phyloP scores from a whole-genome alignment of 92 coral and sea anemone genomes.

The Actinernus sp. region DNA sequence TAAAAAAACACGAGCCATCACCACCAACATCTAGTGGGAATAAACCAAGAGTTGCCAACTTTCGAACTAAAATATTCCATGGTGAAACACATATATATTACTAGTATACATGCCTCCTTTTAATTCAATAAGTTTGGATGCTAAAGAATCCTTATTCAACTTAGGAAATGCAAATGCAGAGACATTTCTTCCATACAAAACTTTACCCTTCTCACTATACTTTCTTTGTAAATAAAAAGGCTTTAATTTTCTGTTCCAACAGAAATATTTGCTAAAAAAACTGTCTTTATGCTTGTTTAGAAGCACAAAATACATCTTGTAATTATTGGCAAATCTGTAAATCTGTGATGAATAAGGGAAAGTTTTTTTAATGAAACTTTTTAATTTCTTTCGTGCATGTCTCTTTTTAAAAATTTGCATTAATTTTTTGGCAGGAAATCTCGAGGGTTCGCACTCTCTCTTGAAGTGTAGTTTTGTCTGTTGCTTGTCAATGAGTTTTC shows the following conservation, averaged over 20 bases:
- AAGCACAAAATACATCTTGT: not conserved
- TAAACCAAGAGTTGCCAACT: constrained; percentile 12
- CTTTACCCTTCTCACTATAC: too few species aligned
- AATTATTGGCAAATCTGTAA: constrained; percentile 1
- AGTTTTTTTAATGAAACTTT: constrained; percentile 1
- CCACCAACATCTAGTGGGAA: constrained; percentile 25
- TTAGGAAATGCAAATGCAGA: too few species aligned
- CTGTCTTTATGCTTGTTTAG: not conserved
- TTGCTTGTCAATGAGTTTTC: too few species aligned
- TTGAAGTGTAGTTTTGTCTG: constrained; percentile 1
- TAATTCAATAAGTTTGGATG: not conserved
- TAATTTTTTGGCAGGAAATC: constrained; percentile 9
- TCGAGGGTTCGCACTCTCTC: constrained; percentile 6
- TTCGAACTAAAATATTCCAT: not conserved
- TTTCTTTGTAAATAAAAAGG: too few species aligned
- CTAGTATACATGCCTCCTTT: constrained; percentile 1
- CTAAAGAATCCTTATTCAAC: too few species aligned
- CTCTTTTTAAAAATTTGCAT: constrained; percentile 7
- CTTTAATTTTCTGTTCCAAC: too few species aligned
- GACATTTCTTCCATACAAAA: too few species aligned
- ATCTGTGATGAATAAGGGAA: not conserved
- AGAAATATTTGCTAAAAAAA: too few species aligned
- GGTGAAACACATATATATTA: constrained; percentile 4
- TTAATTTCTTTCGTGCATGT: constrained; percentile 3
- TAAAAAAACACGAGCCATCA: constrained; percentile 32